Percentiles rank a stretch among this genome's conserved stretches.
Evolutionary conservation across 2,113 vertebrate genomes (phyloP).

Genomic region (Tringa solitaria): DNA sequence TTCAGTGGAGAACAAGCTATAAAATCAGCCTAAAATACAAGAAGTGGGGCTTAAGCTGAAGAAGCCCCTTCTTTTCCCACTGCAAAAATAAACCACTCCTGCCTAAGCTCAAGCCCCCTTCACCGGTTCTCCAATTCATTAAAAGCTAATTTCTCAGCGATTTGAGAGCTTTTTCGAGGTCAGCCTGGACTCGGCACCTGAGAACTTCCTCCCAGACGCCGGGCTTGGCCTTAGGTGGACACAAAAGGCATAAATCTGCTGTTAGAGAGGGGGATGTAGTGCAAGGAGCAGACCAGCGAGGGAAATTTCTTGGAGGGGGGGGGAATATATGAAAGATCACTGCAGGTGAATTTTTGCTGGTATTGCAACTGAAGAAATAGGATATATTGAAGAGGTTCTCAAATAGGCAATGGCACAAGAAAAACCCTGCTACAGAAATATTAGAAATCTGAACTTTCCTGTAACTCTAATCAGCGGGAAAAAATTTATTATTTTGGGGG

Average conservation of each 20-base stretch:
- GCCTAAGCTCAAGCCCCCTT: neutral
- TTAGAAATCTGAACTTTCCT: neutral
- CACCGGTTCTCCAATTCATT: neutral
- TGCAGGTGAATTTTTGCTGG: neutral
- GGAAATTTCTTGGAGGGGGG: neutral
- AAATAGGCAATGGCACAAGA: neutral
- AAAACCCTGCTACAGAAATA: neutral
- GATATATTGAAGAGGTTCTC: neutral
- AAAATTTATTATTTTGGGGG: neutral
- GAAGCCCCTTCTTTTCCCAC: neutral
- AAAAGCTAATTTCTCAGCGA: neutral
- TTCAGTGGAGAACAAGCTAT: no score
- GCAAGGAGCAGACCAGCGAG: no score
- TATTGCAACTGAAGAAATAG: neutral
- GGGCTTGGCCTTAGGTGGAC: neutral
- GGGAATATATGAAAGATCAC: no score
- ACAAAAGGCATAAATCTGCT: neutral
- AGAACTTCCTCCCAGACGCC: no score
- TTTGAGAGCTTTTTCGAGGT: neutral
- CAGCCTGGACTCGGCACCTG: neutral
- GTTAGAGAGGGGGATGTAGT: neutral
- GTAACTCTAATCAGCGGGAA: neutral
- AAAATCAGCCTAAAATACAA: neutral
- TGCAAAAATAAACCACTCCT: neutral
- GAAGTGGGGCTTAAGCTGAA: neutral